phyloP scores from a whole-genome alignment of 1,140 invertebrate genomes.

The Elymnias hypermnestra region DNA sequence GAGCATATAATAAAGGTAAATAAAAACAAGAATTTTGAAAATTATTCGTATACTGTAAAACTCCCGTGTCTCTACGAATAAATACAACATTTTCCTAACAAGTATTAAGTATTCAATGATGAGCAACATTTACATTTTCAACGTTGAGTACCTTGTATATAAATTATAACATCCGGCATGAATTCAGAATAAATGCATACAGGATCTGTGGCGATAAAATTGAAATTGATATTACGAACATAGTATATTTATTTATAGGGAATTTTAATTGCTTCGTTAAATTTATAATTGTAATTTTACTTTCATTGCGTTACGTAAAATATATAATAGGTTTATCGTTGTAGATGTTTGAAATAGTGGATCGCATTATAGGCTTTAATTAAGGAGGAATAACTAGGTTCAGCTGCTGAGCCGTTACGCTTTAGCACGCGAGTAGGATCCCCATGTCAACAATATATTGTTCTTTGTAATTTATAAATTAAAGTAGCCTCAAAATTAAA shows the following conservation, averaged over 20 bases:
- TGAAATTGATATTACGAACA: constrained; percentile 12
- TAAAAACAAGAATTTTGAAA: too few relatives aligned
- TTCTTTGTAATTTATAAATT: too few relatives aligned
- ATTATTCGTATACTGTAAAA: too few relatives aligned
- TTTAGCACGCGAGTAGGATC: constrained; percentile 40
- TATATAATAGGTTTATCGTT: constrained; percentile 11
- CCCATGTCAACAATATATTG: too few relatives aligned
- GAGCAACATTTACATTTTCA: constrained; percentile 20
- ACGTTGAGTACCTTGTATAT: constrained; percentile 16
- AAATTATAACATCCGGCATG: constrained; percentile 12
- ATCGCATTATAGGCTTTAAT: constrained; percentile 43
- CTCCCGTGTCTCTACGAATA: too few relatives aligned
- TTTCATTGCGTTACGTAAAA: constrained; percentile 13
- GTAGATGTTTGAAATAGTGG: constrained; percentile 8
- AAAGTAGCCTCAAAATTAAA: too few relatives aligned
- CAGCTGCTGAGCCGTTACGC: constrained; percentile 57
- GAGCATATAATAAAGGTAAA: too few relatives aligned
- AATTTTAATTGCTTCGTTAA: constrained; percentile 9
- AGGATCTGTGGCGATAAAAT: constrained; percentile 9
- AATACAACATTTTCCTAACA: constrained; percentile 19
- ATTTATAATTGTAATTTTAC: constrained; percentile 12
- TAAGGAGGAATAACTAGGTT: constrained; percentile 48
- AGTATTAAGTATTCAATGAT: constrained; percentile 8
- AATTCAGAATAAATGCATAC: constrained; percentile 10
- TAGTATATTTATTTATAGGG: constrained; percentile 3